Evolutionary conservation across 2,113 vertebrate species (phyloP).

Genomic region (Anguilla japonica): DNA sequence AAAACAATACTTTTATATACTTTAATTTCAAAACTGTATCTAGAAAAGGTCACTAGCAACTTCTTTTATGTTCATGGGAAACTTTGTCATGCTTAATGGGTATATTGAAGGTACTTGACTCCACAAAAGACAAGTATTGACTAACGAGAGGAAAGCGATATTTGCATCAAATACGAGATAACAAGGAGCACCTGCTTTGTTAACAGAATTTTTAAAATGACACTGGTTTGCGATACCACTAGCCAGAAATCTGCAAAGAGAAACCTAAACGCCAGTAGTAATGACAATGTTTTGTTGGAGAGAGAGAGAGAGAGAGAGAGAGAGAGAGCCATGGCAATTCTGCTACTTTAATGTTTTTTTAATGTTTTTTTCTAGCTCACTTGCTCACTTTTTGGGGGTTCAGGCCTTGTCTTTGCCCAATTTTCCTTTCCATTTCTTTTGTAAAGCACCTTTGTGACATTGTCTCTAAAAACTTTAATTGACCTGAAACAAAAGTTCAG

Average conservation of each 20-base stretch:
- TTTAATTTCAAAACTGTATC: neutral
- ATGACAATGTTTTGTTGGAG: neutral
- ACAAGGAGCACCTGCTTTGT: neutral
- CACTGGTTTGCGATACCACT: neutral
- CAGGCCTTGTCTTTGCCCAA: too few relatives aligned
- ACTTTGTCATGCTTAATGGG: too few relatives aligned
- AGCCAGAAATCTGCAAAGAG: neutral
- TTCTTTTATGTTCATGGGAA: too few relatives aligned
- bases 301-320: neutral
- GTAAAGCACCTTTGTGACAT: too few relatives aligned
- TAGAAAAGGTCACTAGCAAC: neutral
- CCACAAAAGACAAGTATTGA: too few relatives aligned
- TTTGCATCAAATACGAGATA: neutral
- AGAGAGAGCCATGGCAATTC: neutral
- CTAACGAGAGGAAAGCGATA: neutral
- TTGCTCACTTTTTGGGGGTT: too few relatives aligned
- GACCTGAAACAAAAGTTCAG: slow-evolving; percentile 61
- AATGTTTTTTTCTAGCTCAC: too few relatives aligned
- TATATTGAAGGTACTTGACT: too few relatives aligned
- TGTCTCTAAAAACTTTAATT: neutral
- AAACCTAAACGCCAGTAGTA: neutral
- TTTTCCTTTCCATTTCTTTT: too few relatives aligned
- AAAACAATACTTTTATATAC: neutral
- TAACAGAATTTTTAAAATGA: neutral
- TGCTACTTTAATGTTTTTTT: neutral